A percentile compares a stretch with the other conserved stretches of the same genome.
phyloP scores from a whole-genome alignment of 2,113 vertebrate species.

The Phyllopteryx taeniolatus region DNA sequence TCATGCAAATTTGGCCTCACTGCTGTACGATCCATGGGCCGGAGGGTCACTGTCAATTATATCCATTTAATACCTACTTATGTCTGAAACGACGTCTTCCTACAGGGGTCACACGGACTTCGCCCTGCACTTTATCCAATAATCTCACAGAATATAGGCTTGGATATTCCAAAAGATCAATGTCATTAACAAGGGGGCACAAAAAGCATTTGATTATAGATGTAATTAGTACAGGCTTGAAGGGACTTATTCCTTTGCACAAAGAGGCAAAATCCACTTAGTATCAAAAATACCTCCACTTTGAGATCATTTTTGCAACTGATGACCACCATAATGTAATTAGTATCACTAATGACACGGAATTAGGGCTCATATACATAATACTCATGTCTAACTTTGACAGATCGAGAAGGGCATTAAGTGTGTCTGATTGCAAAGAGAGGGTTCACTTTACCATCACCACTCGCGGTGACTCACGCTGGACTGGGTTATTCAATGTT shows the following conservation, averaged over 20 bases:
- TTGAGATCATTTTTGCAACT: conserved; percentile 67
- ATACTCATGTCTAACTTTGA: conserved; percentile 58
- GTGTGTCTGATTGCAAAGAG: conserved; percentile 35
- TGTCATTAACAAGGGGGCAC: conserved; percentile 76
- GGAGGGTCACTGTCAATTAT: conserved; percentile 81
- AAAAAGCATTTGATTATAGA: conserved; percentile 77
- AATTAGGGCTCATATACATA: conserved; percentile 67
- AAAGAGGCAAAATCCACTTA: conserved; percentile 68
- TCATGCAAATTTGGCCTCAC: conserved; percentile 69
- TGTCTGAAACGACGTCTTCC: conserved; percentile 70
- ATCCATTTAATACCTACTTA: conserved; percentile 85
- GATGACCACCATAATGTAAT: conserved; percentile 67
- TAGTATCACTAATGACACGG: conserved; percentile 66
- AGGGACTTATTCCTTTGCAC: conserved; percentile 58
- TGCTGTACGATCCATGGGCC: conserved; percentile 67
- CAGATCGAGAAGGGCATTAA: conserved; percentile 54
- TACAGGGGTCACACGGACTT: conserved; percentile 74
- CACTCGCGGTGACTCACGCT: conserved; percentile 5
- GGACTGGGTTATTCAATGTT: conserved; percentile 18
- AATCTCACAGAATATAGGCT: conserved; percentile 79
- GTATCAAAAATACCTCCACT: conserved; percentile 70
- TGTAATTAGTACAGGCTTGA: conserved; percentile 74
- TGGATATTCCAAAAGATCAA: conserved; percentile 78
- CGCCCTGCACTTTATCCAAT: conserved; percentile 78
- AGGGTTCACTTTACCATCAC: conserved; percentile 36